These are phyloP conservation scores for Heliconius ismenius DNA, from an alignment of 2,888 invertebrate genomes.

Conservation along the genomic window DNA sequence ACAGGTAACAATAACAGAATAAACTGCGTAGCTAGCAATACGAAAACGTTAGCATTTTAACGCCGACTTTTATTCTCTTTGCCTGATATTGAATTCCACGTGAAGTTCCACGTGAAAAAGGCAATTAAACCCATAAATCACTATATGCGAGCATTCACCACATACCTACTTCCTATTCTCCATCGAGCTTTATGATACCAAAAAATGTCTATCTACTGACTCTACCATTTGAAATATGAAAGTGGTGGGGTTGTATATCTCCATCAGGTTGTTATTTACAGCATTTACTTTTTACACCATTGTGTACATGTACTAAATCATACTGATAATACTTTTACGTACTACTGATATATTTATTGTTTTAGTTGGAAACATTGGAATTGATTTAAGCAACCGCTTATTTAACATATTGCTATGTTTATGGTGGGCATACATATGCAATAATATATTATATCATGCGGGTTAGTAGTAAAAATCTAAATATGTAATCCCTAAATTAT, in stretches of 20 bases:
- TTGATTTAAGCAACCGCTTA: background rate
- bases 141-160: conserved; percentile 61
- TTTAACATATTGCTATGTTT: background rate
- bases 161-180: conserved; percentile 55
- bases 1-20: conserved; percentile 27
- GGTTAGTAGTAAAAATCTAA: too few relatives aligned
- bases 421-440: background rate
- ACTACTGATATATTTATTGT: conserved; percentile 60
- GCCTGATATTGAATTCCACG: conserved; percentile 72
- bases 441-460: too few relatives aligned
- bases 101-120: conserved; percentile 64
- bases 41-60: conserved; percentile 52
- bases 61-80: conserved; percentile 62
- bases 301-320: conserved; percentile 70
- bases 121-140: conserved; percentile 78
- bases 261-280: conserved; percentile 67
- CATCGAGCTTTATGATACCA: conserved; percentile 59
- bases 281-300: conserved; percentile 65
- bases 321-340: conserved; percentile 43
- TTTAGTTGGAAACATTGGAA: conserved; percentile 55
- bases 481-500: too few relatives aligned
- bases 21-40: conserved; percentile 34
- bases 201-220: conserved; percentile 53
- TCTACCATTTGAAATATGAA: conserved; percentile 76
- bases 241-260: conserved; percentile 75